A percentile compares a stretch with the other conserved stretches of the same genome.
These are phyloP conservation scores for Urocolius indicus DNA, from an alignment of 2,113 vertebrate species.

Conservation along the genomic window DNA sequence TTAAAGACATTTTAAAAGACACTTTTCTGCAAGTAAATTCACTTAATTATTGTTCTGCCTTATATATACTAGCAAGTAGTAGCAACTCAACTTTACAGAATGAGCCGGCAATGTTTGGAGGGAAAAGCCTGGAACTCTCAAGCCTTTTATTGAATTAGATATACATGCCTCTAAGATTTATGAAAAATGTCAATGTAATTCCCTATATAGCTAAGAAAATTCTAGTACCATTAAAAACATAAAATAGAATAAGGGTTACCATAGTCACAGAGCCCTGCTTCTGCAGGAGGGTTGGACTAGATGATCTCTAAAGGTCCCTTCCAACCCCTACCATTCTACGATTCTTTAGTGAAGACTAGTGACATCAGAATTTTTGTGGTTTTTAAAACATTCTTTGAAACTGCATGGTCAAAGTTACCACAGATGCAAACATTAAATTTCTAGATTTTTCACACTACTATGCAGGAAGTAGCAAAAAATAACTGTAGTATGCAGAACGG, in stretches of 20 bases:
- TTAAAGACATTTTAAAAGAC: background rate
- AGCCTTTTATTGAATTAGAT: background rate
- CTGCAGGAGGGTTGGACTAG: too few relatives aligned
- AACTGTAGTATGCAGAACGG: background rate
- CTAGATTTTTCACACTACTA: background rate
- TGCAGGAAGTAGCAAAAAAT: background rate
- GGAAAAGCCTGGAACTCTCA: background rate
- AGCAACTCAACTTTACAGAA: background rate
- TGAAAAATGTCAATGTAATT: background rate
- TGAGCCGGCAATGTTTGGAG: background rate
- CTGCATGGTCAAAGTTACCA: background rate
- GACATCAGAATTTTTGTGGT: background rate
- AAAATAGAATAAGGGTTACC: background rate
- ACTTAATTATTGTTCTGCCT: background rate
- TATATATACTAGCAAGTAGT: background rate
- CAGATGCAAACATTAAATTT: background rate
- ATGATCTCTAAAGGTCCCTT: too few relatives aligned
- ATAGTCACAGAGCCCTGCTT: background rate
- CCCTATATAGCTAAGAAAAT: background rate
- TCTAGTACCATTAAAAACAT: slow-evolving; percentile 4
- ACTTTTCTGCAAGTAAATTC: slow-evolving; percentile 18
- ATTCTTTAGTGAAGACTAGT: background rate
- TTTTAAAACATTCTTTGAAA: background rate
- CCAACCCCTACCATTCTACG: too few relatives aligned
- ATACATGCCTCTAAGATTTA: background rate